Percentiles rank a stretch among this genome's conserved stretches.
phyloP scores from a whole-genome alignment of 1,140 invertebrate genomes.

The Halyomorpha halys region DNA sequence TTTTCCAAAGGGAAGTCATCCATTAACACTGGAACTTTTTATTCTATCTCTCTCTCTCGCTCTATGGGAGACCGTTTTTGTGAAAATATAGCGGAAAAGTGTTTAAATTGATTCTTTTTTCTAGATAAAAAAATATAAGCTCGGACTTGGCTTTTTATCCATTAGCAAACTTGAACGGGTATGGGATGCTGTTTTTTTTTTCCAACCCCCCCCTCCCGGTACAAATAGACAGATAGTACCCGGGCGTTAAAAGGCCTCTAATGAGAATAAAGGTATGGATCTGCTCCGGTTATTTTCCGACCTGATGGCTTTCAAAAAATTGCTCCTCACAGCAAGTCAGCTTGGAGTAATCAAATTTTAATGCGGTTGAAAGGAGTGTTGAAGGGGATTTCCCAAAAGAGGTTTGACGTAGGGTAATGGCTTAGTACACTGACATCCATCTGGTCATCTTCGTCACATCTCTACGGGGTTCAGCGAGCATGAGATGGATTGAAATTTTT shows the following conservation, averaged over 20 bases:
- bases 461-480: too few relatives aligned
- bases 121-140: constrained; percentile 15
- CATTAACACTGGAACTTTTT: constrained; percentile 17
- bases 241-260: neutral
- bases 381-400: too few relatives aligned
- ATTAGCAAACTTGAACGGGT: constrained; percentile 6
- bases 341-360: too few relatives aligned
- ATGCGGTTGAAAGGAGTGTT: too few relatives aligned
- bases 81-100: constrained; percentile 19
- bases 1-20: constrained; percentile 17
- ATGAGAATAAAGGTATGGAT: constrained; percentile 7
- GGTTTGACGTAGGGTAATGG: too few relatives aligned
- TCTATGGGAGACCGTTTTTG: constrained; percentile 2
- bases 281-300: neutral
- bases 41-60: constrained; percentile 8
- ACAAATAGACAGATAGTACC: neutral
- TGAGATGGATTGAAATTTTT: too few relatives aligned
- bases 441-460: too few relatives aligned
- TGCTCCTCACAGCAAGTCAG: too few relatives aligned
- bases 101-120: constrained; percentile 19
- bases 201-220: neutral
- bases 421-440: too few relatives aligned
- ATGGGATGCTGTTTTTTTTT: constrained; percentile 1
- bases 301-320: too few relatives aligned
- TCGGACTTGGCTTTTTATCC: constrained; percentile 13